These are phyloP conservation scores for Latrodectus geometricus DNA, from an alignment of 1,140 invertebrate species.

Conservation along the genomic window DNA sequence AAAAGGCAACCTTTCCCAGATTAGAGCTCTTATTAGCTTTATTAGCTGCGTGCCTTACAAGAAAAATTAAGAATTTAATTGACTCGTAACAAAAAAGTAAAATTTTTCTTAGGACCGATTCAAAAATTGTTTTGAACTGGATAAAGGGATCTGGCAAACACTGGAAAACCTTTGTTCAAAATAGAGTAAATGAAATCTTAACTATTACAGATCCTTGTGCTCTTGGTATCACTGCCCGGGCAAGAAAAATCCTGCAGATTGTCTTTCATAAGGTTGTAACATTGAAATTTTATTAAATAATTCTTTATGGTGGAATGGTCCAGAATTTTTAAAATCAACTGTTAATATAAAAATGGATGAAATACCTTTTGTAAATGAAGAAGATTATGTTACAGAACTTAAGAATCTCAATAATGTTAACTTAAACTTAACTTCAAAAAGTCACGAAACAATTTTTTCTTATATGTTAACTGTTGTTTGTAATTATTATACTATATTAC, in stretches of 20 bases:
- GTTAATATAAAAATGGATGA: not conserved
- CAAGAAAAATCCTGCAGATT: not conserved
- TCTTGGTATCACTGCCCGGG: not conserved
- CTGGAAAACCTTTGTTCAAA: not conserved
- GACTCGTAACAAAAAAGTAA: not conserved
- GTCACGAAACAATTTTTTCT: too few relatives aligned
- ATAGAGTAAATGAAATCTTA: not conserved
- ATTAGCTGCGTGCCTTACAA: not conserved
- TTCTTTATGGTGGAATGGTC: constrained; percentile 1
- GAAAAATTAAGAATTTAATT: not conserved
- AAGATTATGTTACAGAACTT: too few relatives aligned
- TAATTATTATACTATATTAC: too few relatives aligned
- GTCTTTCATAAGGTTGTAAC: not conserved
- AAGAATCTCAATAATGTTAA: too few relatives aligned
- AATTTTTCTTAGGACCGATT: constrained; percentile 11
- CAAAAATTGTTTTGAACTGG: constrained; percentile 5
- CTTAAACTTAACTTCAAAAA: too few relatives aligned
- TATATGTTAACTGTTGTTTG: too few relatives aligned
- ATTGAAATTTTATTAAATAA: not conserved
- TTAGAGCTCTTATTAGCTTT: not conserved
- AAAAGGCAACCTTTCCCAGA: not conserved
- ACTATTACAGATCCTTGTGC: not conserved
- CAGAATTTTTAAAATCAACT: not conserved
- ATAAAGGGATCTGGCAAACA: not conserved
- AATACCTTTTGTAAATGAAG: too few relatives aligned